Percentiles rank a stretch among this genome's conserved stretches.
Evolutionary conservation across 1,140 invertebrate species (phyloP).

Genomic region (Pissodes strobi): DNA sequence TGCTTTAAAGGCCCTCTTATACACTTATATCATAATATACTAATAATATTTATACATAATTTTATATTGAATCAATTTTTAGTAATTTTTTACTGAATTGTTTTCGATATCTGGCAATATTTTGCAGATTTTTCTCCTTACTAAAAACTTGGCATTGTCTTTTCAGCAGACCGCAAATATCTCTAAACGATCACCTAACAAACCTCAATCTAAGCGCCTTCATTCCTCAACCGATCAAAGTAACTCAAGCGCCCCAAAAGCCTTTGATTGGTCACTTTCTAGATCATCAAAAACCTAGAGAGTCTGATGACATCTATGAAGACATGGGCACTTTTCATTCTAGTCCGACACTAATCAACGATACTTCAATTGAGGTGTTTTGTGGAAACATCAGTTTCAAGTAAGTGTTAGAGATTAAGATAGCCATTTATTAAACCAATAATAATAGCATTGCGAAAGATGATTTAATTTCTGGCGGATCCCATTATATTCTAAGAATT

Average conservation of each 20-base stretch:
- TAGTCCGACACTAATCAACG: constrained; percentile 26
- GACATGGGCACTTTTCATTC: constrained; percentile 38
- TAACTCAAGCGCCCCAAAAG: neutral
- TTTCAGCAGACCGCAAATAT: neutral
- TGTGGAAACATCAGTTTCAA: constrained; percentile 65
- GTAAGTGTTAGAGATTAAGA: no score
- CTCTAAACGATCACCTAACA: neutral
- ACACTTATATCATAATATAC: no score
- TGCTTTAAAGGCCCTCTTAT: no score
- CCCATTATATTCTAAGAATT: no score
- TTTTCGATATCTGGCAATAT: no score
- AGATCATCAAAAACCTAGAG: constrained; percentile 35
- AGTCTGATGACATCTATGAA: constrained; percentile 28
- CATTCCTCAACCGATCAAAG: no score
- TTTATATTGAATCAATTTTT: no score
- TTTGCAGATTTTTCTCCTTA: neutral
- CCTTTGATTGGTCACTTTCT: constrained; percentile 27
- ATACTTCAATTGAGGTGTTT: constrained; percentile 45
- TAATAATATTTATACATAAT: no score
- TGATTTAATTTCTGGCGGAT: no score
- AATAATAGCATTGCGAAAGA: no score
- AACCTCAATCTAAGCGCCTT: neutral
- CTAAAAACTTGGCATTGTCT: neutral
- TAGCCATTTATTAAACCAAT: no score
- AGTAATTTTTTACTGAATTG: no score